Conservation (phyloP, 2,113 vertebrate species). For the Mionectes macconnelli region DNA sequence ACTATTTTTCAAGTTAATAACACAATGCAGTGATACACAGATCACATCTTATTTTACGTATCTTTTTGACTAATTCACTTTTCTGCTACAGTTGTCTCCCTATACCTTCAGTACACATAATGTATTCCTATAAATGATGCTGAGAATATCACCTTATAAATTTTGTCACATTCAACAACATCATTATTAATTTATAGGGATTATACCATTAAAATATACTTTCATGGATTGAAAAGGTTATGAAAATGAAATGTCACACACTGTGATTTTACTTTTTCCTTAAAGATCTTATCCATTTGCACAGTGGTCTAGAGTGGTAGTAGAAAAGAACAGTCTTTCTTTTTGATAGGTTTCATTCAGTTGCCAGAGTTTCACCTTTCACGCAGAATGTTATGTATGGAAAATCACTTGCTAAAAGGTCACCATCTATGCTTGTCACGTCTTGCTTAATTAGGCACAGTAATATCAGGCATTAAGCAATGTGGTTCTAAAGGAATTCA, state of each 20-base stretch:
- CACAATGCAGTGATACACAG: background rate
- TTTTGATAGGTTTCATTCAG: slow-evolving; percentile 22
- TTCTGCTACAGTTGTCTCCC: background rate
- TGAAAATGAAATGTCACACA: slow-evolving; percentile 28
- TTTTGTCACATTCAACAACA: slow-evolving; percentile 49
- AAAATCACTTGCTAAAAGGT: slow-evolving; percentile 21
- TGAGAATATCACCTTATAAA: slow-evolving; percentile 19
- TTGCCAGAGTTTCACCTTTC: background rate
- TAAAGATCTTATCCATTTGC: background rate
- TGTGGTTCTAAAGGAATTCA: background rate
- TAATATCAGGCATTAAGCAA: background rate
- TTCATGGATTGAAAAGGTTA: slow-evolving; percentile 3
- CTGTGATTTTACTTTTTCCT: background rate
- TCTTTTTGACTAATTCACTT: background rate
- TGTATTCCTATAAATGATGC: slow-evolving; percentile 29
- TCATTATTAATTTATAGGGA: slow-evolving; percentile 38
- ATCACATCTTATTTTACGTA: background rate
- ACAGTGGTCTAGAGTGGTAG: background rate
- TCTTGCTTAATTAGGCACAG: slow-evolving; percentile 2
- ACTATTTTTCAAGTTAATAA: slow-evolving; percentile 17
- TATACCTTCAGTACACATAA: slow-evolving; percentile 18
- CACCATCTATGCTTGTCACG: background rate
- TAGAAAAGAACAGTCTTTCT: background rate
- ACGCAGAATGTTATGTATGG: background rate
- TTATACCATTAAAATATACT: slow-evolving; percentile 29